phyloP scores from a whole-genome alignment of 1,140 invertebrate genomes.

The Solenopsis fugax region DNA sequence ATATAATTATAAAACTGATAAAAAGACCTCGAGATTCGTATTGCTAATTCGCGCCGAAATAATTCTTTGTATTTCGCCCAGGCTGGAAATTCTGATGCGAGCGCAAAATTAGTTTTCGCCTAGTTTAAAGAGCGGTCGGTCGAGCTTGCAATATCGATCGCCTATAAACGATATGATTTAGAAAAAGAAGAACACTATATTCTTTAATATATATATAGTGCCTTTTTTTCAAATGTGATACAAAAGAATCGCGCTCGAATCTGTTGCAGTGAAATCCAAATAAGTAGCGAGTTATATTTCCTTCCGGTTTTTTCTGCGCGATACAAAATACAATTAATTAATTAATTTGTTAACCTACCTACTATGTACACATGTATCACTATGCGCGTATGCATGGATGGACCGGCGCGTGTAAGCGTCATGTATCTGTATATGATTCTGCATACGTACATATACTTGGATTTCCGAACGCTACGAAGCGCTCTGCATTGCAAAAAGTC shows the following conservation, averaged over 20 bases:
- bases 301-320: constrained; percentile 72
- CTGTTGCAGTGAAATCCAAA: constrained; percentile 1
- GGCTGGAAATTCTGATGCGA: constrained; percentile 72
- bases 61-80: constrained; percentile 59
- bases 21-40: constrained; percentile 42
- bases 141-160: constrained; percentile 43
- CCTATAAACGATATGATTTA: constrained; percentile 12
- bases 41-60: constrained; percentile 38
- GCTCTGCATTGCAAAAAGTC: constrained; percentile 40
- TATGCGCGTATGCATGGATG: constrained; percentile 85
- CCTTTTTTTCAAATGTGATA: neutral
- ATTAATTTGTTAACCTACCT: constrained; percentile 86
- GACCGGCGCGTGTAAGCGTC: constrained; percentile 73
- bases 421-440: constrained; percentile 73
- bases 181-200: constrained; percentile 17
- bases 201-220: neutral
- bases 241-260: constrained; percentile 3
- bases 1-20: constrained; percentile 37
- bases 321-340: constrained; percentile 85
- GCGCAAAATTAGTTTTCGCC: neutral
- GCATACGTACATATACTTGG: constrained; percentile 79
- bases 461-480: constrained; percentile 55
- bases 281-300: constrained; percentile 28
- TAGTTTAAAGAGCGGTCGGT: constrained; percentile 11
- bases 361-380: constrained; percentile 85